A percentile compares a stretch with the other conserved stretches of the same genome.
These are phyloP conservation scores for Drosophila carrolli DNA, from an alignment of 1,140 invertebrate species.

Conservation along the genomic window DNA sequence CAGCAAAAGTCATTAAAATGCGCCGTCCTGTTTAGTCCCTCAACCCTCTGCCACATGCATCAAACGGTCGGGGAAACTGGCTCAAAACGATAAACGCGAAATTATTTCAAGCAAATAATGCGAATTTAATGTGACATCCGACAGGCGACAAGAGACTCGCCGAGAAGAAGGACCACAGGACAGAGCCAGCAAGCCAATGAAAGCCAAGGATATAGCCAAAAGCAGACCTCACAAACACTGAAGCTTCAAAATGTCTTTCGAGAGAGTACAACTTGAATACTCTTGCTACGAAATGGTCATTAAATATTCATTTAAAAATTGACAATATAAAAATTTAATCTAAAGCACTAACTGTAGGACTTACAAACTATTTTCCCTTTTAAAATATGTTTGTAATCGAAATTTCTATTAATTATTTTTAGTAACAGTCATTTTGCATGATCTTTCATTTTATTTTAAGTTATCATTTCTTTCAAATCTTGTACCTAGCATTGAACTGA, in stretches of 20 bases:
- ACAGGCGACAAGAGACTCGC: conserved; percentile 65
- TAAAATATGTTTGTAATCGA: too few species aligned
- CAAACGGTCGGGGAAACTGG: conserved; percentile 20
- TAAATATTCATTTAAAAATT: too few species aligned
- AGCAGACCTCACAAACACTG: conserved; percentile 22
- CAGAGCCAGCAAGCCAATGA: conserved; percentile 47
- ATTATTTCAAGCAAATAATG: conserved; percentile 81
- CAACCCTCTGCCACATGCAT: conserved; percentile 20
- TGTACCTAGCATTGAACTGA: too few species aligned
- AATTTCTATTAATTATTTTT: too few species aligned
- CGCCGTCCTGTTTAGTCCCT: background rate
- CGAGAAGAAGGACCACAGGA: conserved; percentile 6
- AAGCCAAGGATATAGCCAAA: conserved; percentile 36
- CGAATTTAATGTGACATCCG: conserved; percentile 78
- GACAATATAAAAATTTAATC: background rate
- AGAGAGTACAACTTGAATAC: background rate
- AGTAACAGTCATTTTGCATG: too few species aligned
- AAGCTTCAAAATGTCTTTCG: background rate
- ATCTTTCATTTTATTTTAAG: too few species aligned
- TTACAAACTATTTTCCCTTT: too few species aligned
- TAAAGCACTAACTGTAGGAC: background rate
- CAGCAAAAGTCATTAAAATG: conserved; percentile 54
- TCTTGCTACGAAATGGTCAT: too few species aligned
- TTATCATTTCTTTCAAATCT: too few species aligned
- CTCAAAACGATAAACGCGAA: conserved; percentile 58